Percentiles rank a stretch among this genome's conserved stretches.
Evolutionary conservation across 2,888 invertebrate genomes (phyloP).

Genomic region (Gonocerus acuteangulatus): DNA sequence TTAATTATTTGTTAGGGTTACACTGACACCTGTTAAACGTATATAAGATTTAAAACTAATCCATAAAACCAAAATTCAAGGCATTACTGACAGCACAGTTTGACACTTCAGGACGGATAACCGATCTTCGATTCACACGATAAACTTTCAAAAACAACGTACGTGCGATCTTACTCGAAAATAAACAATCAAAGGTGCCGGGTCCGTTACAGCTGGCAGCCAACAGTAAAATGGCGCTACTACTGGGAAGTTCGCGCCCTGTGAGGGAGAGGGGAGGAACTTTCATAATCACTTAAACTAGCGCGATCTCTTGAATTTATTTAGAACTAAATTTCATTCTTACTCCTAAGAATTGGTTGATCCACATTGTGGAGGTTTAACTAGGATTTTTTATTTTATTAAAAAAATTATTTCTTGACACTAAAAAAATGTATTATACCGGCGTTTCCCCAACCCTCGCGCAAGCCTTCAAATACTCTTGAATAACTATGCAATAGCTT

Average conservation of each 20-base stretch:
- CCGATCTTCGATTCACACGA: background rate
- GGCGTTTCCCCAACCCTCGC: too few relatives aligned
- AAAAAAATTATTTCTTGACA: too few relatives aligned
- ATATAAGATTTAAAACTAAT: background rate
- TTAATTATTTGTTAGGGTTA: background rate
- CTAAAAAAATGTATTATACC: too few relatives aligned
- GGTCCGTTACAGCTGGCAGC: constrained; percentile 11
- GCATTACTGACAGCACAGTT: background rate
- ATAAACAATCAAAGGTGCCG: background rate
- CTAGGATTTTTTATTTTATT: too few relatives aligned
- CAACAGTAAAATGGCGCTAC: constrained; percentile 17
- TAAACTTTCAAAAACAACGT: background rate
- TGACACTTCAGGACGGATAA: background rate
- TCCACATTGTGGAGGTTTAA: too few relatives aligned
- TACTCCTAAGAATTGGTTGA: too few relatives aligned
- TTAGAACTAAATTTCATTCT: too few relatives aligned
- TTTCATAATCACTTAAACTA: background rate
- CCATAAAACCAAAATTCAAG: background rate
- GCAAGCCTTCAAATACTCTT: too few relatives aligned
- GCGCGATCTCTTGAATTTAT: background rate
- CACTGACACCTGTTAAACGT: constrained; percentile 19
- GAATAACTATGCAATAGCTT: too few relatives aligned
- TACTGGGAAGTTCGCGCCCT: constrained; percentile 1
- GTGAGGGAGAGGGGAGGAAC: background rate
- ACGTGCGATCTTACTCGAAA: background rate